Percentiles rank a stretch among this genome's conserved stretches.
phyloP scores from a whole-genome alignment of 2,888 invertebrate genomes.

The Macrosoma leucophasiata region DNA sequence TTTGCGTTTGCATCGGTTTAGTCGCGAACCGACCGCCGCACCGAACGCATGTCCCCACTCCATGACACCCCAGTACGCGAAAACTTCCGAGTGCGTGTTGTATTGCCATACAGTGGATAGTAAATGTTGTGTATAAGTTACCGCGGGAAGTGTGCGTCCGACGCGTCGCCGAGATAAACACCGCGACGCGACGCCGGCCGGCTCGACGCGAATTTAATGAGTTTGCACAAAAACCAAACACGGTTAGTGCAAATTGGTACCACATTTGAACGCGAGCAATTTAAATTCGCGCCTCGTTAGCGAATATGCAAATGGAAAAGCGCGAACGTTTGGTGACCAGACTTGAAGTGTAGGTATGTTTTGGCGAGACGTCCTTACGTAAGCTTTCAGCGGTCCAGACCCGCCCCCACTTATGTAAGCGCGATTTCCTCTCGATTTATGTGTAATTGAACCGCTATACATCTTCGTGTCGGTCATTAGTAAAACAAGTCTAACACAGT shows the following conservation, averaged over 20 bases:
- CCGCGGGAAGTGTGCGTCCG: constrained; percentile 32
- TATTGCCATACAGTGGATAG: constrained; percentile 7
- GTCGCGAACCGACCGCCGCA: constrained; percentile 53
- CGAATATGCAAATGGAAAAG: constrained; percentile 28
- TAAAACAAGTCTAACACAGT: no score
- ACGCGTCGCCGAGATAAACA: constrained; percentile 61
- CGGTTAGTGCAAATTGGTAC: not conserved
- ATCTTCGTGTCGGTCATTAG: no score
- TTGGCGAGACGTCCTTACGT: constrained; percentile 54
- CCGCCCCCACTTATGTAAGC: constrained; percentile 67
- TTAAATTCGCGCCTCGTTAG: constrained; percentile 14
- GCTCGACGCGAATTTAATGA: not conserved
- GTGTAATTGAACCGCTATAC: no score
- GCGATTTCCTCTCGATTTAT: constrained; percentile 54
- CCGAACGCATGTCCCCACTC: constrained; percentile 44
- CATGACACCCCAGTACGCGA: constrained; percentile 28
- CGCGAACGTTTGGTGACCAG: constrained; percentile 1
- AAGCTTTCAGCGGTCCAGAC: constrained; percentile 47
- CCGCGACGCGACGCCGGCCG: constrained; percentile 27
- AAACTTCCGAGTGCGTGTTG: constrained; percentile 18
- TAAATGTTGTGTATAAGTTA: constrained; percentile 34
- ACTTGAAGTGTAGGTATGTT: constrained; percentile 3
- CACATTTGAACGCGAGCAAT: not conserved
- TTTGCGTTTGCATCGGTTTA: constrained; percentile 48
- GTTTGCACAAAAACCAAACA: not conserved